Evolutionary conservation across 2,113 vertebrate species (phyloP), one percentile per base, ranked within the genome.

Genomic region (Chaenogobius annularis): DNA sequence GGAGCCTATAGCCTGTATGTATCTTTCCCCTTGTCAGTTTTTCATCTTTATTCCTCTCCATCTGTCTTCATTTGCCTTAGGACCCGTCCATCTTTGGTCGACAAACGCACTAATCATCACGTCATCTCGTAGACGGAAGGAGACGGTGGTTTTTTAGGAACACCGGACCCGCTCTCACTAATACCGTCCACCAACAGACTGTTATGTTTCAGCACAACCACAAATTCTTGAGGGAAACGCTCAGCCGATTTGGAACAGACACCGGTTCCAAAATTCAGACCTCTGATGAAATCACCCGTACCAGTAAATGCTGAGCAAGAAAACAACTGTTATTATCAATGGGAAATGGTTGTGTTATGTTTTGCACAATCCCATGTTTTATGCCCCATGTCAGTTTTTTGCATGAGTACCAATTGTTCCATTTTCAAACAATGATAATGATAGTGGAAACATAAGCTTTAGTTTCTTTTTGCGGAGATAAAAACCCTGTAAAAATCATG

Each of bases 221-320:
- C 90, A 90, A 83, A 89, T 90, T 77, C 83, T 82, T 84, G 80
- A 65, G 65, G 84, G 79, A 88, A 65, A 77, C 69, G 87, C 89
- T 92, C 87, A 79, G 70, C 66, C 85, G 85, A 89, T 87, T 85
- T 87, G 87, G 79, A 84, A 83, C 85, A 87, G 86, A 89, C 87
- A 80, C 69, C 78, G 72, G 77, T 84, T 90, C 86, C 85, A 86
- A 83, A 90, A 75, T 82, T 87, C 71, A 81, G 86, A 75, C 85
- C 84, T 83, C 85, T 88, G 87, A 90, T 91, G 88, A 86, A 89
- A 90, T 90, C 84, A 87, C 81, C 83, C 88, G 85, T 87, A 85
- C 80, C 80, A 78, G 72, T 73, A 81, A 76, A 68, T 79, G 84
- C 83, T 75, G 83, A 85, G 85, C 79, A 73, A 77, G 37, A 87